Conservation (phyloP, 2,797 vertebrate genomes). For the Coregonus sp. region DNA sequence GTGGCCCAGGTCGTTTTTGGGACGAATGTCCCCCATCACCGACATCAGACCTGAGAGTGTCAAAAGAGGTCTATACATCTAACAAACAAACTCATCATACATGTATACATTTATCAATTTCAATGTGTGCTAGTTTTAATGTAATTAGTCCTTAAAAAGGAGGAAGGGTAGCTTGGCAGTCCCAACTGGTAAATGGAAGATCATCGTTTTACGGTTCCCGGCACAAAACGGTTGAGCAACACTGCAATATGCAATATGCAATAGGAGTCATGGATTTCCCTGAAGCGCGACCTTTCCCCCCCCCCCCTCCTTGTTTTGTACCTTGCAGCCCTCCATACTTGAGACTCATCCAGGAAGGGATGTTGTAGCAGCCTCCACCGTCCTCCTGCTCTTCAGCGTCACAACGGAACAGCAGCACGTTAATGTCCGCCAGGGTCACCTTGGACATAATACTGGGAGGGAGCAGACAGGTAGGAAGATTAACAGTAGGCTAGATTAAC, state of each 20-base stretch:
- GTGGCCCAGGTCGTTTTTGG: slow-evolving; percentile 94
- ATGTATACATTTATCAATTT: too few species aligned
- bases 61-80: not conserved
- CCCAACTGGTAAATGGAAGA: too few species aligned
- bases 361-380: slow-evolving; percentile 89
- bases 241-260: too few species aligned
- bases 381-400: slow-evolving; percentile 92
- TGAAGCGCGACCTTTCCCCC: too few species aligned
- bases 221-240: too few species aligned
- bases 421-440: slow-evolving; percentile 87
- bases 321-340: slow-evolving; percentile 96
- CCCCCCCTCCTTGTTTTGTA: slow-evolving; percentile 47
- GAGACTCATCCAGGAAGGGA: slow-evolving; percentile 88
- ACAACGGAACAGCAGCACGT: slow-evolving; percentile 89
- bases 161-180: too few species aligned
- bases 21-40: slow-evolving; percentile 88
- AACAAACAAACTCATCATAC: too few species aligned
- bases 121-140: too few species aligned
- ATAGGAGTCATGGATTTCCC: too few species aligned
- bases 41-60: slow-evolving; percentile 85
- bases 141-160: too few species aligned
- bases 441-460: slow-evolving; percentile 83
- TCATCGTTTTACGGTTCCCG: too few species aligned
- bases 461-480: not conserved
- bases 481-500: not conserved